These are phyloP conservation scores for Platycheirus albimanus DNA, from an alignment of 2,888 invertebrate species.

Conservation along the genomic window DNA sequence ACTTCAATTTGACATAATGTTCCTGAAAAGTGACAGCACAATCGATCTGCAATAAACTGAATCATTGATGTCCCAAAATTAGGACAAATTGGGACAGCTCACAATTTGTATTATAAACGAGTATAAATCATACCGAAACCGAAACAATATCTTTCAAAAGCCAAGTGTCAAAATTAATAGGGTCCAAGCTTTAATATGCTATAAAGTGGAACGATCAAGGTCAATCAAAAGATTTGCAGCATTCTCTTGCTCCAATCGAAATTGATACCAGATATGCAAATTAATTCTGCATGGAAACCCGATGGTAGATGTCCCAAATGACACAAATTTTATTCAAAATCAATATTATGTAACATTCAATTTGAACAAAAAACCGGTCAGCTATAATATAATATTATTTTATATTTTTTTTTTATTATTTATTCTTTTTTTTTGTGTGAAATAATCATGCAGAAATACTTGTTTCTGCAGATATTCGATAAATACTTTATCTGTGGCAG, in stretches of 20 bases:
- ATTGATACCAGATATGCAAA: constrained; percentile 65
- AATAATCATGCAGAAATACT: constrained; percentile 64
- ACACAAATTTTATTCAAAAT: constrained; percentile 66
- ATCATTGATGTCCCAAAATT: background rate
- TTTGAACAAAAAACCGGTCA: constrained; percentile 64
- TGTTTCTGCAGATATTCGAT: constrained; percentile 59
- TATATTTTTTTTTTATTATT: constrained; percentile 13
- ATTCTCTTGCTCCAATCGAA: constrained; percentile 52
- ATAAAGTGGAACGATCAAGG: constrained; percentile 54
- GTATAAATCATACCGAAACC: too few relatives aligned
- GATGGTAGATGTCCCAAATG: constrained; percentile 50
- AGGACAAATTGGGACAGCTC: too few relatives aligned
- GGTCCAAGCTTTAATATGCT: background rate
- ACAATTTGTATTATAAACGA: too few relatives aligned
- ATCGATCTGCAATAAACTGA: too few relatives aligned
- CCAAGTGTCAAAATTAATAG: constrained; percentile 49
- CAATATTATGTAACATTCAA: constrained; percentile 66
- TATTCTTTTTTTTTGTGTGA: constrained; percentile 45
- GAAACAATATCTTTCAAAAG: too few relatives aligned
- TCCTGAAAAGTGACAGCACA: constrained; percentile 34
- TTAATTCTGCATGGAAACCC: constrained; percentile 61
- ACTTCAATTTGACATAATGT: constrained; percentile 9
- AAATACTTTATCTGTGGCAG: constrained; percentile 48
- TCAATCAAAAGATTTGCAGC: constrained; percentile 54
- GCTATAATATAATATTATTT: constrained; percentile 48